phyloP scores from a whole-genome alignment of 2,888 invertebrate species.

The Xestia sexstrigata region DNA sequence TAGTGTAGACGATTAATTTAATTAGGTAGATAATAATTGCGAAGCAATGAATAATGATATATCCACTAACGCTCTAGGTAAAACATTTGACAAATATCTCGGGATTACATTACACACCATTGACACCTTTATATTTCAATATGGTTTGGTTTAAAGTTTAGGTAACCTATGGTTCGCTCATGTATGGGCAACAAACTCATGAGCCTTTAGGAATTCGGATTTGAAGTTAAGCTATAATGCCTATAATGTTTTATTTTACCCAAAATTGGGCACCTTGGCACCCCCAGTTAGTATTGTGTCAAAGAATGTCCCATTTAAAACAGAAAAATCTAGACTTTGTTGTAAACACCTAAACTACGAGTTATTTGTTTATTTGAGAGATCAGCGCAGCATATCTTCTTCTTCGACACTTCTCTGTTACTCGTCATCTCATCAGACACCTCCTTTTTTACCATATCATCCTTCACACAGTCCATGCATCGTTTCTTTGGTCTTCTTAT shows the following conservation, averaged over 20 bases:
- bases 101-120: not conserved
- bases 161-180: not conserved
- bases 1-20: slow-evolving; percentile 27
- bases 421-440: too few species aligned
- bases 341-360: too few species aligned
- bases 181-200: not conserved
- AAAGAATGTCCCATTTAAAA: not conserved
- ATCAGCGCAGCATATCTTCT: too few species aligned
- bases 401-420: too few species aligned
- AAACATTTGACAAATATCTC: not conserved
- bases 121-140: not conserved
- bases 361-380: too few species aligned
- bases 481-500: too few species aligned
- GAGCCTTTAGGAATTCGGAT: not conserved
- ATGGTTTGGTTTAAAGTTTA: not conserved
- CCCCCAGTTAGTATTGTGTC: not conserved
- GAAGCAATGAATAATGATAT: not conserved
- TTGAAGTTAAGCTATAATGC: not conserved
- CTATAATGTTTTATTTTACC: not conserved
- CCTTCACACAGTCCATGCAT: too few species aligned
- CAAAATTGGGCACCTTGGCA: not conserved
- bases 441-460: too few species aligned
- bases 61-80: not conserved
- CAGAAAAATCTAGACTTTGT: not conserved
- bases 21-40: slow-evolving; percentile 27